A percentile compares a stretch with the other conserved stretches of the same genome.
Conservation (phyloP, 2,797 vertebrate genomes). For the Nothura maculosa region DNA sequence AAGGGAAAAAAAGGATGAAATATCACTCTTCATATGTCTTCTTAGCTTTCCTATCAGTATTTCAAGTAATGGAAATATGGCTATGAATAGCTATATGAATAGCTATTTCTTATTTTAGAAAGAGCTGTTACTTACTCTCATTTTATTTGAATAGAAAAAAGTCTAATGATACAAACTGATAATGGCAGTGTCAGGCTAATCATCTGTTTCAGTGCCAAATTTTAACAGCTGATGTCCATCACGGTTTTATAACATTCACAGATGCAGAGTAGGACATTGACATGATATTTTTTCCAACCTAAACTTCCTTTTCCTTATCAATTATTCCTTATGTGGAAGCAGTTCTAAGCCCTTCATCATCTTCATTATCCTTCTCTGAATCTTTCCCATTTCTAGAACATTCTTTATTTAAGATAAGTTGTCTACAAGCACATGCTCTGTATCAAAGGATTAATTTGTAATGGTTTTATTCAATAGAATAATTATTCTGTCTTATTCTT, state of each 20-base stretch:
- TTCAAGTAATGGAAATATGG: neutral
- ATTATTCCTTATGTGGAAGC: neutral
- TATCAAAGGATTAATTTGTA: neutral
- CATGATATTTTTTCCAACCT: too few species aligned
- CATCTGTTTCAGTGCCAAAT: neutral
- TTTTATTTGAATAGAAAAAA: neutral
- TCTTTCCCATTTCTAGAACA: neutral
- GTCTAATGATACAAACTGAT: neutral
- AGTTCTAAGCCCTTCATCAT: neutral
- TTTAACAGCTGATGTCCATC: neutral
- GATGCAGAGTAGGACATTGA: neutral
- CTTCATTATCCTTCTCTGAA: neutral
- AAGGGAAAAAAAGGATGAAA: neutral
- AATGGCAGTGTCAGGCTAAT: neutral
- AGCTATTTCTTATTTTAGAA: neutral
- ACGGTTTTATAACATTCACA: neutral
- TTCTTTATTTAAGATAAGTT: neutral
- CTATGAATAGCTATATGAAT: neutral
- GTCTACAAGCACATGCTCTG: neutral
- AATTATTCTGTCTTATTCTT: neutral
- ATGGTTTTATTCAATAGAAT: neutral
- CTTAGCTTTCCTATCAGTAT: neutral
- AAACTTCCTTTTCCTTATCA: neutral
- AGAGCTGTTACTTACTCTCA: neutral
- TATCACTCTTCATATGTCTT: neutral